These are phyloP conservation scores for Atrichornis clamosus DNA, from an alignment of 2,113 vertebrate genomes.

Conservation along the genomic window DNA sequence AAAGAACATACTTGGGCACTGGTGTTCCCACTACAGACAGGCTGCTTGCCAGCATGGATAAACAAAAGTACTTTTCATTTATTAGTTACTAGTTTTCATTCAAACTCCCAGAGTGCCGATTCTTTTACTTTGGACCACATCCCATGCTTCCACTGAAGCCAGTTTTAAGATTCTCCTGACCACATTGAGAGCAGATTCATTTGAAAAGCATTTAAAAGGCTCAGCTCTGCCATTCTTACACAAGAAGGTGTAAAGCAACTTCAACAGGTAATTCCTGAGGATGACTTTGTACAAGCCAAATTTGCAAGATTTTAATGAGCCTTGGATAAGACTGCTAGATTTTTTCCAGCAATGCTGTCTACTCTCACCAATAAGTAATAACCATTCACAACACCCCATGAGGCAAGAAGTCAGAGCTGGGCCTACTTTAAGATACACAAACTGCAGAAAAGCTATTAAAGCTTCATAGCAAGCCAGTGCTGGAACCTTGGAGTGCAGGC, in stretches of 20 bases:
- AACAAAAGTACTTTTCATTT: slow-evolving; percentile 67
- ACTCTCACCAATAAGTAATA: background rate
- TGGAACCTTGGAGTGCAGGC: background rate
- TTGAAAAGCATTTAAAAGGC: slow-evolving; percentile 33
- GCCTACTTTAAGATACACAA: slow-evolving; percentile 17
- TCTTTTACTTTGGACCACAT: slow-evolving; percentile 47
- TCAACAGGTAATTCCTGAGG: background rate
- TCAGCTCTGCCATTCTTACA: background rate
- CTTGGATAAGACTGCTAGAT: background rate
- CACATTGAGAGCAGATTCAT: background rate
- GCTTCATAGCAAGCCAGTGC: background rate
- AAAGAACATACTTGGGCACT: slow-evolving; percentile 37
- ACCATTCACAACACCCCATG: background rate
- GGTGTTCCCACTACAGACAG: slow-evolving; percentile 22
- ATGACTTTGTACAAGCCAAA: background rate
- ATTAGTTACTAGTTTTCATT: slow-evolving; percentile 62
- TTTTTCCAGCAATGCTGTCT: background rate
- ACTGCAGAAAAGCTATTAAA: slow-evolving; percentile 32
- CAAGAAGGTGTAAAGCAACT: background rate
- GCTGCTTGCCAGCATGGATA: slow-evolving; percentile 47
- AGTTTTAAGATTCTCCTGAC: slow-evolving; percentile 29
- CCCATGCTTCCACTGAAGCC: slow-evolving; percentile 32
- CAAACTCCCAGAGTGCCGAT: background rate
- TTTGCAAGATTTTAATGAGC: background rate
- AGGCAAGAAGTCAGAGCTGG: slow-evolving; percentile 24